phyloP scores from a whole-genome alignment of 64 coral and sea anemone species.

The Porites australiensis region DNA sequence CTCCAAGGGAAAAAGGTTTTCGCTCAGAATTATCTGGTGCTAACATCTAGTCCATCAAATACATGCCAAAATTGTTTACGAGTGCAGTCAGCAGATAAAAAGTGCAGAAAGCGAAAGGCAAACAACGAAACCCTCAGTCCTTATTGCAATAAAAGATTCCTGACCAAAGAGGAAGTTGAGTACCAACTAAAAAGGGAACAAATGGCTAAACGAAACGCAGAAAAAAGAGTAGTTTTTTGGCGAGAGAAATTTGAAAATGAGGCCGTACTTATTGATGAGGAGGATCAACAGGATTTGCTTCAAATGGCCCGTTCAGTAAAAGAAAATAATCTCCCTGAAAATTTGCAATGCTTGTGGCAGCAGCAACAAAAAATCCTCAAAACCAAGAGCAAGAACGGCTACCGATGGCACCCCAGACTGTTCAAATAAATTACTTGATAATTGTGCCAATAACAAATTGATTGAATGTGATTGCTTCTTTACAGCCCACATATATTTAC shows the following conservation, averaged over 20 bases:
- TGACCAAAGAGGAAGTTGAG: constrained; percentile 23
- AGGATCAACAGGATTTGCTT: background rate
- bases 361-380: constrained; percentile 11
- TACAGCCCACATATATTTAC: too few species aligned
- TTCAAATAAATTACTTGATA: background rate
- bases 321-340: too few species aligned
- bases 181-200: background rate
- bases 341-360: constrained; percentile 33
- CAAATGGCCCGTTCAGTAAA: background rate
- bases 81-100: background rate
- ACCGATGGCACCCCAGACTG: constrained; percentile 56
- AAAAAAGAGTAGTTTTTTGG: constrained; percentile 6
- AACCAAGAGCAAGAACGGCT: constrained; percentile 5
- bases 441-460: background rate
- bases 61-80: background rate
- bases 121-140: background rate
- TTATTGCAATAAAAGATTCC: background rate
- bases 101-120: background rate
- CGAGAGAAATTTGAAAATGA: background rate
- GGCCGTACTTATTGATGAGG: background rate
- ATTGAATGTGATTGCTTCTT: background rate
- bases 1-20: background rate
- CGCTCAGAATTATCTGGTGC: background rate
- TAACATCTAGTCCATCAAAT: background rate
- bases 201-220: background rate